Evolutionary conservation across 2,888 invertebrate genomes (phyloP).

Genomic region (Plusia festucae): DNA sequence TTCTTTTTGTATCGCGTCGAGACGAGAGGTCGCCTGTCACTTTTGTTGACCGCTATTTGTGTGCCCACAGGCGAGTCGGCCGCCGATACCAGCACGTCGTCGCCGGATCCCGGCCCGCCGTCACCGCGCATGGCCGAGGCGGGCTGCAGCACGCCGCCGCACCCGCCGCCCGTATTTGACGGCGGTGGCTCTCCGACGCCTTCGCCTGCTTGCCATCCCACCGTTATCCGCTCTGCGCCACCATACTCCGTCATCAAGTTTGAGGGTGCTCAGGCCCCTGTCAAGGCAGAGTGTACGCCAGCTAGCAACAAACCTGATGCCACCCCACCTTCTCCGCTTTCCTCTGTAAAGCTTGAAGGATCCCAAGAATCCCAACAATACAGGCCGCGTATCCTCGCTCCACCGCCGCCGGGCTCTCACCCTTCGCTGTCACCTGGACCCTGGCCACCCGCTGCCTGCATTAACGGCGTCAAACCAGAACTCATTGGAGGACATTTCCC

Average conservation of each 20-base stretch:
- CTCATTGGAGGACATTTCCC: constrained; percentile 91
- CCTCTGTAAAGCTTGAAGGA: constrained; percentile 85
- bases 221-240: constrained; percentile 89
- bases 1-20: constrained; percentile 75
- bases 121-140: constrained; percentile 94
- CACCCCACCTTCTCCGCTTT: constrained; percentile 74
- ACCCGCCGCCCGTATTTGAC: constrained; percentile 88
- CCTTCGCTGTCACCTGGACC: constrained; percentile 77
- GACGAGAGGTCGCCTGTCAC: constrained; percentile 62
- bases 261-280: constrained; percentile 82
- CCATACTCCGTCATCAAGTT: constrained; percentile 90
- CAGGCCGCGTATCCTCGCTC: constrained; percentile 79
- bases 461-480: constrained; percentile 95
- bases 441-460: constrained; percentile 91
- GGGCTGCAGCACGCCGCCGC: constrained; percentile 90
- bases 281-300: constrained; percentile 76
- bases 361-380: constrained; percentile 77
- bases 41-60: constrained; percentile 76
- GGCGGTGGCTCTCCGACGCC: constrained; percentile 84
- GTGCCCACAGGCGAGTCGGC: constrained; percentile 94
- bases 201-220: constrained; percentile 84
- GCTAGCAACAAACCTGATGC: constrained; percentile 75
- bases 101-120: constrained; percentile 96
- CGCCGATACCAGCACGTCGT: constrained; percentile 97
- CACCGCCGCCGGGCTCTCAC: constrained; percentile 84